Base-by-base conservation (phyloP, 2,113 vertebrate genomes). In the Perognathus longimembris region DNA sequence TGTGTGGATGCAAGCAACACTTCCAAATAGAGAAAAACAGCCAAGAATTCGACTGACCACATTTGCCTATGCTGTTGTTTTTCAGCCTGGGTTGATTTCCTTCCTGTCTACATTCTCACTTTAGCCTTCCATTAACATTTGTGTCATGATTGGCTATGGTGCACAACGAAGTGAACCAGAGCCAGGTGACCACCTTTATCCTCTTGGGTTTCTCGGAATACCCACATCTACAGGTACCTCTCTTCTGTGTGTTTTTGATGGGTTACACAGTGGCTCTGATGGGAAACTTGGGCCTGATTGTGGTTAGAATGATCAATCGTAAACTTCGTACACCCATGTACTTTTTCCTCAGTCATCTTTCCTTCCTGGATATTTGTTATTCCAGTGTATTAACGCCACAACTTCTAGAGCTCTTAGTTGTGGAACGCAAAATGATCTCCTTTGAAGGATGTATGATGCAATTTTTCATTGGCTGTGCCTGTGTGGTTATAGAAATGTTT, bases 341-440 rank as follows among this genome's bases (percentile, higher is more conserved):
- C 89, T 97, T 96, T 91, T 97, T 97, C 64, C 94, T 97, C 28
- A 91, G 94, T 4, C 96, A 97, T 5, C 74, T 97, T 3, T 96
- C 94, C 21, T 85, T 94, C 90, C 28, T 95, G 34, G 95, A 96
- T 76, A 74, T 94, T 34, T 95, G 96, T 21, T 96, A 94, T 59
- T 96, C 94, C 50, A 95, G 73, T 8, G 75, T 96, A 6, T 89
- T 97, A 24, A 94, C 90, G 54, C 96, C 96, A 30, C 95, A 94
- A 74, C 75, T 96, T 1, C 9, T 97, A 14, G 89, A 77, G 34
- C 87, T 85, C 64, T 94, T 97, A 18, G 38, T 94, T 40, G 45
- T 64, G 20, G 87, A 96, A 59, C 17, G 57, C 57, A 59, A 22
- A 59, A 17, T 7, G 17, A 20, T 59, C 57, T 59, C 15, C 21